Base-by-base conservation (phyloP, 2,888 invertebrate species). In the Nysson spinosus region DNA sequence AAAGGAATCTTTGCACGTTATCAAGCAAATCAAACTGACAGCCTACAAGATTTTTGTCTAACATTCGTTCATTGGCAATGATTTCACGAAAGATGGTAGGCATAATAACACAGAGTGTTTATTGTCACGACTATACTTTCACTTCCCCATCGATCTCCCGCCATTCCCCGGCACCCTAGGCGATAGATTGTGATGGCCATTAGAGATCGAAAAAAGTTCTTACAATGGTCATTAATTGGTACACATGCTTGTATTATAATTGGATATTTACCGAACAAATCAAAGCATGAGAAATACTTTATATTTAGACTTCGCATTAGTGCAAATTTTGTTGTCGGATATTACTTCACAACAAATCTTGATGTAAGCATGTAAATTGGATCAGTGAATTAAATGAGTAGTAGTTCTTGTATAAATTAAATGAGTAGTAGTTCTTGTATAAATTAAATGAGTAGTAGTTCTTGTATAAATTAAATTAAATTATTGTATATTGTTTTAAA, bases 71-170 rank as follows among this genome's bases (percentile, higher is more conserved):
- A 39, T 49, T 46, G 39, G 44, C 51, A 49, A 49, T 62, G 55
- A 43, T 64, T 64, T 63, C 47, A 17, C 44, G 43, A 55, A 64
- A 64, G 55, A 64, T 64, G 64, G 49, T 44, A 55, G 32, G 22
- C 40, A 49, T 49, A 66, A 71, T 66, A 67, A 68, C 61, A 46
- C 42, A 47, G 54, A 55, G 52, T 71, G 55, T 64, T 72, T 72
- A 72, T 68, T 67, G 71, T 69, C 62, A 56, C 66, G 49, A 54
- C 54, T 52, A 56, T 68, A 72, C 72, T 72, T 72, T 72, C 72
- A 72, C 72, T 72, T 72, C 57, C 34, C 43, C 26, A 26, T 17
- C 64, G 55, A 39, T 64, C 64, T n/a, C n/a, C n/a, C n/a, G n/a
- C n/a, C n/a, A n/a, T n/a, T n/a, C n/a, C n/a, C n/a, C n/a, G n/a